Base-by-base conservation (phyloP, 2,113 vertebrate species). In the Pelusios castaneus region DNA sequence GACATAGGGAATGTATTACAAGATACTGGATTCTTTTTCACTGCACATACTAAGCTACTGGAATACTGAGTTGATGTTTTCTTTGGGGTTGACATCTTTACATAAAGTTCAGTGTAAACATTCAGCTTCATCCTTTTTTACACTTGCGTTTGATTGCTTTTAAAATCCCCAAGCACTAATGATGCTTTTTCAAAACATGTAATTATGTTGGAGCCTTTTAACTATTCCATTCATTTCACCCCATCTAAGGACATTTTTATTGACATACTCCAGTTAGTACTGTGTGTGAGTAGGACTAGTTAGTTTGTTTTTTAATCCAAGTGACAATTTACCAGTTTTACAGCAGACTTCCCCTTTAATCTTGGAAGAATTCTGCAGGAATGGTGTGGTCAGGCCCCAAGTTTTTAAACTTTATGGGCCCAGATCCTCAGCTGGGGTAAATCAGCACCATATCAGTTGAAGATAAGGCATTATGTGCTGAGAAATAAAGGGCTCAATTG, bases 251-350 rank as follows among this genome's bases (percentile, higher is more conserved):
- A 41, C 10, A 6, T 77, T 94, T 82, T 89, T 10, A 3, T 82
- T 91, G 41, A 76, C 27, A 52, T 2, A 22, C 0, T 0, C 87
- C 27, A 56, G 79, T 51, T 8, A 8, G 3, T 80, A 55, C 24
- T 75, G 8, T 70, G 38, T 70, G 38, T 70, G 63, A 38, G 63
- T 22, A 38, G 63, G 63, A 17, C 47, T 47, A 10, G 47, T 70
- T 38, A 13, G 25, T 76, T 76, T 45, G 43, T 60, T 94, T 83
- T n/a, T 87, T 25, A 94, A 43, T 19, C 4, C 27, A 51, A 77
- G 63, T 80, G 82, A 85, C 88, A 70, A 7, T 56, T n/a, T 52
- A 8, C 78, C 89, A 14, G 90, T 95, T 95, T 91, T 81, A 82
- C 82, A 47, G 41, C n/a, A 79, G 80, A 29, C 13, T 63, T 83